Conservation (phyloP, 1,140 invertebrate genomes). For the Brachionus manjavacas region DNA sequence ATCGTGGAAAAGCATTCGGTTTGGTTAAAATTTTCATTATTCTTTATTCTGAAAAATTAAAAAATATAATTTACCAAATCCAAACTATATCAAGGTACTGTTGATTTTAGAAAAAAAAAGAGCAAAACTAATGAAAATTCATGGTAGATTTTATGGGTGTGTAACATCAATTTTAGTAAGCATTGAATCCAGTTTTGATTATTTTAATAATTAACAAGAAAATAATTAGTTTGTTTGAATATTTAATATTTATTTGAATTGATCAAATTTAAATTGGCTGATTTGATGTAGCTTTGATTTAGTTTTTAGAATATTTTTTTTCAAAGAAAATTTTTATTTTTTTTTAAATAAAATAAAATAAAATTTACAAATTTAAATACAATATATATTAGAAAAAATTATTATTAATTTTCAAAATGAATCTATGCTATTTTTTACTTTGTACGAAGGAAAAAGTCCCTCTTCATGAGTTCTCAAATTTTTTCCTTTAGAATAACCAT, state of each 20-base stretch:
- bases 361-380: too few relatives aligned
- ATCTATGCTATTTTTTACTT: constrained; percentile 45
- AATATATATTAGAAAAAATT: too few relatives aligned
- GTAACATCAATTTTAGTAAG: not conserved
- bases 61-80: not conserved
- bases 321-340: too few relatives aligned
- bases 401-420: not conserved
- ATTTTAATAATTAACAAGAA: too few relatives aligned
- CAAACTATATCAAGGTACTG: not conserved
- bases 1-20: not conserved
- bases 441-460: constrained; percentile 60
- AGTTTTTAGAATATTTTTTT: too few relatives aligned
- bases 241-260: too few relatives aligned
- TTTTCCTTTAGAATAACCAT: constrained; percentile 80
- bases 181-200: too few relatives aligned
- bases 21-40: not conserved
- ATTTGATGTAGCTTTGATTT: too few relatives aligned
- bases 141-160: not conserved
- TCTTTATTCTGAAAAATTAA: not conserved
- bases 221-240: too few relatives aligned
- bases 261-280: too few relatives aligned
- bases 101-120: not conserved
- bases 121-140: not conserved
- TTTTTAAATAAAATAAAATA: too few relatives aligned
- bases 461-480: constrained; percentile 70